A percentile compares a stretch with the other conserved stretches of the same genome.
Evolutionary conservation across 2,888 invertebrate genomes (phyloP).

Genomic region (Nasonia oneida): DNA sequence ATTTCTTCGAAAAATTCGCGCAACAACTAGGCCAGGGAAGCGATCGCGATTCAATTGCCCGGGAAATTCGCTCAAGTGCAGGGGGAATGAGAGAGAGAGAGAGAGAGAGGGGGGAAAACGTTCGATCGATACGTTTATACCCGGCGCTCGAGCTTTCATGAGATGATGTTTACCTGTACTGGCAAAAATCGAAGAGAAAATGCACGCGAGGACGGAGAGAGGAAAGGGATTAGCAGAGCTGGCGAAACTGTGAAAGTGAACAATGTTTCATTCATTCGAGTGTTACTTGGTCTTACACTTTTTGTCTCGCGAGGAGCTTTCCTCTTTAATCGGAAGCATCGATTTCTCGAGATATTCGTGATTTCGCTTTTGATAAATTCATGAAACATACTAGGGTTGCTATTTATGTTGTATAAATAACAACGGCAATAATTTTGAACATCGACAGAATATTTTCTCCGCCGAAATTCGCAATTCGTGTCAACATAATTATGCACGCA

Average conservation of each 20-base stretch:
- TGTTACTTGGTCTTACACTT: background rate
- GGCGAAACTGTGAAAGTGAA: background rate
- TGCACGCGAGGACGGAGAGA: background rate
- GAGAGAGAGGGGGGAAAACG: background rate
- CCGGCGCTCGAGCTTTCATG: background rate
- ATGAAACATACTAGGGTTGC: too few species aligned
- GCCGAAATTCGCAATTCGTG: background rate
- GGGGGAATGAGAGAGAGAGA: background rate
- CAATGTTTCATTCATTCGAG: background rate
- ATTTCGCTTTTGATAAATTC: too few species aligned
- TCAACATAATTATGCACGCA: background rate
- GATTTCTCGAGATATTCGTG: background rate
- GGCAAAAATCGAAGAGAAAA: background rate
- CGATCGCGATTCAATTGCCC: constrained; percentile 24
- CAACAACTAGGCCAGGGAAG: constrained; percentile 32
- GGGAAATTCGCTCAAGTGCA: background rate
- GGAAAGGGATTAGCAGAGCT: background rate
- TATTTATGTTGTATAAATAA: too few species aligned
- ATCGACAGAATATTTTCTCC: too few species aligned
- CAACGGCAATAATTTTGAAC: too few species aligned
- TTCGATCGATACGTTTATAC: constrained; percentile 10
- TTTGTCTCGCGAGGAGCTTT: background rate
- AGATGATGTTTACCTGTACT: constrained; percentile 14
- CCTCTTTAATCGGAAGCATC: background rate
- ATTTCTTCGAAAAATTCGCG: background rate